These are phyloP conservation scores for Arenaria interpres DNA, from an alignment of 2,113 vertebrate genomes.

Conservation along the genomic window DNA sequence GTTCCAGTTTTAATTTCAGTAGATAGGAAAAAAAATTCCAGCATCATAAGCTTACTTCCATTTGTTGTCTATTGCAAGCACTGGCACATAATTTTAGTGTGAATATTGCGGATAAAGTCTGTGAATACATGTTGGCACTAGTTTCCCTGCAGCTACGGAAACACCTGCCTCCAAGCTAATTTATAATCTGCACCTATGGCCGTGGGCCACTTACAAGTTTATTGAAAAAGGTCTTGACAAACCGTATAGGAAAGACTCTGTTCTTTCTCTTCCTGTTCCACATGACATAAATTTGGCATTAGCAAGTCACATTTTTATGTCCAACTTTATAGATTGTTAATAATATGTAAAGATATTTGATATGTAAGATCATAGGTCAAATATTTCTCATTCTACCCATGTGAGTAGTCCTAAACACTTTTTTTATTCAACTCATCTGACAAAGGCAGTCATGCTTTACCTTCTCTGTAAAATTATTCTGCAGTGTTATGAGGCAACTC, in stretches of 20 bases:
- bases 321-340: slow-evolving; percentile 66
- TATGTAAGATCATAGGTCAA: slow-evolving; percentile 56
- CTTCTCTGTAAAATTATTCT: slow-evolving; percentile 40
- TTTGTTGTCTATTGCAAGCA: slow-evolving; percentile 59
- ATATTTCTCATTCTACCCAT: slow-evolving; percentile 36
- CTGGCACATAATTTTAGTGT: slow-evolving; percentile 15
- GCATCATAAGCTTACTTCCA: slow-evolving; percentile 46
- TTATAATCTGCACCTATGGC: slow-evolving; percentile 70
- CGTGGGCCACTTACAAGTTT: slow-evolving; percentile 41
- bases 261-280: slow-evolving; percentile 62
- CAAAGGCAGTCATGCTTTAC: neutral
- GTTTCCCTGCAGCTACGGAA: slow-evolving; percentile 58
- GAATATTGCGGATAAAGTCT: slow-evolving; percentile 21
- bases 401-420: neutral
- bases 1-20: slow-evolving; percentile 61
- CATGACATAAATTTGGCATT: slow-evolving; percentile 72
- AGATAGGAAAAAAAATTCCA: slow-evolving; percentile 53
- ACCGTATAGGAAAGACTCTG: slow-evolving; percentile 58
- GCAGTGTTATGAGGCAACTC: slow-evolving; percentile 11
- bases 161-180: slow-evolving; percentile 73
- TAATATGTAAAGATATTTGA: slow-evolving; percentile 69
- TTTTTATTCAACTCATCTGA: neutral
- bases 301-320: slow-evolving; percentile 54
- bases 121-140: slow-evolving; percentile 30
- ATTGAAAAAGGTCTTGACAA: slow-evolving; percentile 58